Percentiles rank a stretch among this genome's conserved stretches.
These are phyloP conservation scores for Apeira syringaria DNA, from an alignment of 2,888 invertebrate species.

Conservation along the genomic window DNA sequence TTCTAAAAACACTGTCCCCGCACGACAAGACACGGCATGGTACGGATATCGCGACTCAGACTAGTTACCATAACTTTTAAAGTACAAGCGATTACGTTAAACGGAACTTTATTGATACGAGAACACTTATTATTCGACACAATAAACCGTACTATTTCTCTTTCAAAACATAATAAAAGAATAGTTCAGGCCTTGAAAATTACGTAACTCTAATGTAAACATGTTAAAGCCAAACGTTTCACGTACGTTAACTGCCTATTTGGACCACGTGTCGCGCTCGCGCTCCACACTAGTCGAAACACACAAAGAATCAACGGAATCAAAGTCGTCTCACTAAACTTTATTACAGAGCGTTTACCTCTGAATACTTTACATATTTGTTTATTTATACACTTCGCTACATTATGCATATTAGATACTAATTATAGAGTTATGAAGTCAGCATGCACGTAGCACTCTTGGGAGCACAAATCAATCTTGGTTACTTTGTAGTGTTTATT, in stretches of 20 bases:
- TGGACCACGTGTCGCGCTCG: slow-evolving; percentile 24
- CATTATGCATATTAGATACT: slow-evolving; percentile 57
- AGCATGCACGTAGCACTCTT: slow-evolving; percentile 70
- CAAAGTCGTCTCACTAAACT: slow-evolving; percentile 37
- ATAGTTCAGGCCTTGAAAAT: slow-evolving; percentile 25
- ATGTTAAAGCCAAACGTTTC: slow-evolving; percentile 27
- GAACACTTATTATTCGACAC: too few species aligned
- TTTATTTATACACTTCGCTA: slow-evolving; percentile 62
- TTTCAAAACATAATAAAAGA: slow-evolving; percentile 12
- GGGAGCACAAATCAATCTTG: slow-evolving; percentile 61
- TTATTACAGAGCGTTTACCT: slow-evolving; percentile 53
- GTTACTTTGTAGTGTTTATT: slow-evolving; percentile 55
- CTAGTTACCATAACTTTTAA: too few species aligned
- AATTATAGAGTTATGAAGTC: slow-evolving; percentile 66
- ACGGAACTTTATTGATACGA: too few species aligned
- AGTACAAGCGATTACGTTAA: too few species aligned
- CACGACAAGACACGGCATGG: slow-evolving; percentile 17
- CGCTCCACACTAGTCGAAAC: slow-evolving; percentile 24
- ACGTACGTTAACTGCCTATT: slow-evolving; percentile 23
- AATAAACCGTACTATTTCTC: not conserved
- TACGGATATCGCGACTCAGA: slow-evolving; percentile 14
- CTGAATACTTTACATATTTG: slow-evolving; percentile 50
- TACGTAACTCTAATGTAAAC: slow-evolving; percentile 29
- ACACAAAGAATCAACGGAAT: slow-evolving; percentile 28
- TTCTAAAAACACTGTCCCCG: slow-evolving; percentile 10